Conservation (phyloP, 2,797 vertebrate genomes). For the Sparidentex hasta region DNA sequence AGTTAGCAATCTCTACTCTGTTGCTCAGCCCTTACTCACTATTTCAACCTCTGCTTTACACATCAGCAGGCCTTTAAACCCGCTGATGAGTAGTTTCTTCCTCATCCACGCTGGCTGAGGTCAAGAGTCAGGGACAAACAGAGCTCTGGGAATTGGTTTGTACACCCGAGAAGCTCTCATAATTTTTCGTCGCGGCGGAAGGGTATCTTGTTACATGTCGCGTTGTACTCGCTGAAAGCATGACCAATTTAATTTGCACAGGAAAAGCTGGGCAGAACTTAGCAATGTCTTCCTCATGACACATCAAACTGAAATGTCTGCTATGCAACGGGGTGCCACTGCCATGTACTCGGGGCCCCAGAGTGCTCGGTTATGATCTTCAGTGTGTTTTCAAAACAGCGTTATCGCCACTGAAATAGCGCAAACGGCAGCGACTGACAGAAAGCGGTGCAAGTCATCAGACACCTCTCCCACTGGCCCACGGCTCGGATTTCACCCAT, state of each 20-base stretch:
- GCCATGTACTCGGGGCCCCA: conserved; percentile 56
- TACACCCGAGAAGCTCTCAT: conserved; percentile 43
- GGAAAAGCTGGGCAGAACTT: conserved; percentile 67
- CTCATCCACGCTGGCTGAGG: conserved; percentile 59
- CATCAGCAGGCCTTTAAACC: conserved; percentile 66
- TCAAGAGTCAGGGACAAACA: conserved; percentile 47
- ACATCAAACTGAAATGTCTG: conserved; percentile 77
- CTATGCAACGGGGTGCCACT: conserved; percentile 69
- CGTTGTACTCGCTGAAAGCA: conserved; percentile 64
- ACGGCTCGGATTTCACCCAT: conserved; percentile 66
- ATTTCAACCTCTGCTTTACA: conserved; percentile 68
- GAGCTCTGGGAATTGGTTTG: conserved; percentile 52
- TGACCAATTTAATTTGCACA: conserved; percentile 77
- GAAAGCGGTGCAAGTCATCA: conserved; percentile 43
- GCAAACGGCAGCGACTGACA: conserved; percentile 43
- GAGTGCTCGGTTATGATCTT: conserved; percentile 44
- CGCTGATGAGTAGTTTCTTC: conserved; percentile 74
- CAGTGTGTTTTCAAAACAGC: conserved; percentile 51
- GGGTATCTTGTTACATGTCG: conserved; percentile 67
- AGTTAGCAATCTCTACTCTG: conserved; percentile 61
- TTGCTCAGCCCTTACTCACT: conserved; percentile 82
- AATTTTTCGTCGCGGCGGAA: conserved; percentile 42
- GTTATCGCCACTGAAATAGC: conserved; percentile 25
- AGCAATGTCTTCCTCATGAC: conserved; percentile 77
- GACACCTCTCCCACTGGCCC: conserved; percentile 53